phyloP scores from a whole-genome alignment of 2,888 invertebrate genomes.

The Lacanobia oleracea region DNA sequence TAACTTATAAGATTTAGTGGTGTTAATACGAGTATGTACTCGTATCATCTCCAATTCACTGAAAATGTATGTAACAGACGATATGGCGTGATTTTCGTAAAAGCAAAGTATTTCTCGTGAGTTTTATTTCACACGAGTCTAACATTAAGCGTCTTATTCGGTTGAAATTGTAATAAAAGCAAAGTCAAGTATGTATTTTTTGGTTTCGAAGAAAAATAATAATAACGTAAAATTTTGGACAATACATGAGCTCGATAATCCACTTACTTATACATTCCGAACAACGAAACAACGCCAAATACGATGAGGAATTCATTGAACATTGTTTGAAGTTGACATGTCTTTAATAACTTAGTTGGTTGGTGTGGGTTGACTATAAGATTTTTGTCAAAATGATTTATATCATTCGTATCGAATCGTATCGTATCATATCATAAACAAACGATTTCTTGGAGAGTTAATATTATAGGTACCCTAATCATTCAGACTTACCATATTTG shows the following conservation, averaged over 20 bases:
- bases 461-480: too few species aligned
- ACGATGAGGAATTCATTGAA: neutral
- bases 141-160: neutral
- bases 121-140: neutral
- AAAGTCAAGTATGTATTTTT: constrained; percentile 1
- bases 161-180: constrained; percentile 2
- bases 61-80: neutral
- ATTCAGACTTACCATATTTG: neutral
- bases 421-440: too few species aligned
- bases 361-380: too few species aligned
- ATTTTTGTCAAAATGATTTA: too few species aligned
- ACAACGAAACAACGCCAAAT: neutral
- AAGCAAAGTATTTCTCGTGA: neutral
- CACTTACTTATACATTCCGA: constrained; percentile 15
- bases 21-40: neutral
- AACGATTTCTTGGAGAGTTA: too few species aligned
- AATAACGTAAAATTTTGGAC: neutral
- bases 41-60: neutral
- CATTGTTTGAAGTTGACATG: neutral
- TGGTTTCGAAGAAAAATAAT: neutral
- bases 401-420: too few species aligned
- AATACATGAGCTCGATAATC: constrained; percentile 7
- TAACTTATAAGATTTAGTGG: too few species aligned
- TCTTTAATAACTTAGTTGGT: neutral
- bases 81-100: neutral